Evolutionary conservation across 2,113 vertebrate species (phyloP).

Genomic region (Hyla sarda): DNA sequence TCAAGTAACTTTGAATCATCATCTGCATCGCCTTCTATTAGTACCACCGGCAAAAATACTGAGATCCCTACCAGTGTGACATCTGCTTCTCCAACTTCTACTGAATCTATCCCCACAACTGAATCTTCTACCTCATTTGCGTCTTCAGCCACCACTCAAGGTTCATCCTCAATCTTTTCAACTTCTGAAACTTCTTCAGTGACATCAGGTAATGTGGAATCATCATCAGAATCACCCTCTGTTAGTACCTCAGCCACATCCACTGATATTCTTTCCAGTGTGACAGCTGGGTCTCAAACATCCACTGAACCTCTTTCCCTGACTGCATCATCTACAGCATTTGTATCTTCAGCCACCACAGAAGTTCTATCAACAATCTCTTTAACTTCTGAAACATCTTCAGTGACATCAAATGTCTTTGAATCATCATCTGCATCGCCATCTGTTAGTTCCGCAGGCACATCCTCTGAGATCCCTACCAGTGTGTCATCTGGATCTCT

Average conservation of each 20-base stretch:
- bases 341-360: neutral
- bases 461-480: neutral
- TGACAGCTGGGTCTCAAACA: no score
- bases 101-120: neutral
- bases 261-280: neutral
- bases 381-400: no score
- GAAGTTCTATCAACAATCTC: no score
- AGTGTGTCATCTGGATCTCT: no score
- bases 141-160: neutral
- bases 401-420: neutral
- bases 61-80: neutral
- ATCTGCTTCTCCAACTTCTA: neutral
- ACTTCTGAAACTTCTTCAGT: neutral
- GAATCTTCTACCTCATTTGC: neutral
- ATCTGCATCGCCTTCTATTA: neutral
- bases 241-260: neutral
- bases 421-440: neutral
- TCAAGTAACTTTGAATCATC: neutral
- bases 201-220: no score
- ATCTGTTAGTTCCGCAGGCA: neutral
- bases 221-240: neutral
- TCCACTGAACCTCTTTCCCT: neutral
- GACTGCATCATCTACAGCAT: neutral
- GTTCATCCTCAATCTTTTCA: neutral
- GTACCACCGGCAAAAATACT: neutral